Percentiles rank a stretch among this genome's conserved stretches.
Evolutionary conservation across 1,140 invertebrate genomes (phyloP).

Genomic region (Sesamia nonagrioides): DNA sequence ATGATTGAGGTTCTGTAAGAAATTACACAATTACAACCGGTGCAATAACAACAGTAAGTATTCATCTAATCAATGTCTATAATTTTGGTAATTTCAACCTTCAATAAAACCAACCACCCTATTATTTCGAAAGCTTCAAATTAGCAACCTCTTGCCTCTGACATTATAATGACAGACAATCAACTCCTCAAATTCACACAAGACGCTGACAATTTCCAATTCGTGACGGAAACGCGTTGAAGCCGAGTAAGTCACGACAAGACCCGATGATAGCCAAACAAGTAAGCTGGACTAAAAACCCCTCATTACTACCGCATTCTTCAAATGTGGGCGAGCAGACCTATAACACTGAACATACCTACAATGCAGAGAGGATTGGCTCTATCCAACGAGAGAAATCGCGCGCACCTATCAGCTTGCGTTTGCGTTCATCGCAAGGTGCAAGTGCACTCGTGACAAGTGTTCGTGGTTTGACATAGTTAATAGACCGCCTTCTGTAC

Average conservation of each 20-base stretch:
- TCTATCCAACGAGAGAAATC: neutral
- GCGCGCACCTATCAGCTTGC: no score
- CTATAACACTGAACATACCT: neutral
- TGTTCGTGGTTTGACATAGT: no score
- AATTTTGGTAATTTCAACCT: neutral
- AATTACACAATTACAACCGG: no score
- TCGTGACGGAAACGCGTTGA: slow-evolving; percentile 35
- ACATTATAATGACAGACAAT: slow-evolving; percentile 29
- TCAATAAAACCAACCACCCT: neutral
- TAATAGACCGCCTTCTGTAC: no score
- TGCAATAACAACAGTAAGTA: no score
- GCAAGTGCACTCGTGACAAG: no score
- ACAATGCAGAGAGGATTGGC: neutral
- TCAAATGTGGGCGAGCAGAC: slow-evolving; percentile 18
- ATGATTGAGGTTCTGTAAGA: no score
- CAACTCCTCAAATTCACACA: slow-evolving; percentile 15
- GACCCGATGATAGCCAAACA: slow-evolving; percentile 30
- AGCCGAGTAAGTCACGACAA: slow-evolving; percentile 39
- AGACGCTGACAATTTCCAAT: slow-evolving; percentile 39
- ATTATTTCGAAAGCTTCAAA: neutral
- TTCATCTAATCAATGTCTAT: neutral
- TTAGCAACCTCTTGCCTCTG: neutral
- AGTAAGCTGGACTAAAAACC: slow-evolving; percentile 14
- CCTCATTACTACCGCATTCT: slow-evolving; percentile 39
- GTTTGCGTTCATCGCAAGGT: no score